Evolutionary conservation across 1,140 invertebrate genomes (phyloP).

Genomic region (Drosophila sp.): DNA sequence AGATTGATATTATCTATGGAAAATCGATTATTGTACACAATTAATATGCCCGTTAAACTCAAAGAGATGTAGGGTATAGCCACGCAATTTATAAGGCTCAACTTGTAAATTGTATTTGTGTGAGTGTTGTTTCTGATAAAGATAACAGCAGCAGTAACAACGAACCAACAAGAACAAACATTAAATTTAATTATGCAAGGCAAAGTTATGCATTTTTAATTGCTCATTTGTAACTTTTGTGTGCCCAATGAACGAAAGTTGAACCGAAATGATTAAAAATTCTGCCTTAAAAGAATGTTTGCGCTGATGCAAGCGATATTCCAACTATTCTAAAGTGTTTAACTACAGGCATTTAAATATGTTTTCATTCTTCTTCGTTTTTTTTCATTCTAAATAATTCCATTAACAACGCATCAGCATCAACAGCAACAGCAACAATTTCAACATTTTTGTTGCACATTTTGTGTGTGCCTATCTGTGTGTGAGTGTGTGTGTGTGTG

Average conservation of each 20-base stretch:
- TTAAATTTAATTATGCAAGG: constrained; percentile 63
- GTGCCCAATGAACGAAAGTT: neutral
- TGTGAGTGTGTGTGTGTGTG: neutral
- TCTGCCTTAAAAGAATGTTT: neutral
- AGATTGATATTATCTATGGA: too few relatives aligned
- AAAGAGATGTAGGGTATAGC: neutral
- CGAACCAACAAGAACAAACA: constrained; percentile 14
- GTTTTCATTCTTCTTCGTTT: neutral
- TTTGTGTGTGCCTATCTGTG: neutral
- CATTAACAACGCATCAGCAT: neutral
- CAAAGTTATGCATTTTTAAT: constrained; percentile 63
- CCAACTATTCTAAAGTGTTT: neutral
- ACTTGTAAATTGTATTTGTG: neutral
- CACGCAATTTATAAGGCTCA: neutral
- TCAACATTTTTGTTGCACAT: constrained; percentile 2
- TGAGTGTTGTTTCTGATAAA: constrained; percentile 18
- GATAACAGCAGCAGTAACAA: constrained; percentile 25
- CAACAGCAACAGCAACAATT: neutral
- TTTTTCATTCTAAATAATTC: constrained; percentile 24
- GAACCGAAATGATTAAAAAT: constrained; percentile 2
- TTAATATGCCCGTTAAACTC: neutral
- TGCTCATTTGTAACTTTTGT: constrained; percentile 56
- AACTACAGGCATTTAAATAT: constrained; percentile 12
- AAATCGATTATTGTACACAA: too few relatives aligned
- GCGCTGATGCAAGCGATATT: neutral